These are phyloP conservation scores for Spodoptera frugiperda DNA, from an alignment of 1,140 invertebrate species.

Conservation along the genomic window DNA sequence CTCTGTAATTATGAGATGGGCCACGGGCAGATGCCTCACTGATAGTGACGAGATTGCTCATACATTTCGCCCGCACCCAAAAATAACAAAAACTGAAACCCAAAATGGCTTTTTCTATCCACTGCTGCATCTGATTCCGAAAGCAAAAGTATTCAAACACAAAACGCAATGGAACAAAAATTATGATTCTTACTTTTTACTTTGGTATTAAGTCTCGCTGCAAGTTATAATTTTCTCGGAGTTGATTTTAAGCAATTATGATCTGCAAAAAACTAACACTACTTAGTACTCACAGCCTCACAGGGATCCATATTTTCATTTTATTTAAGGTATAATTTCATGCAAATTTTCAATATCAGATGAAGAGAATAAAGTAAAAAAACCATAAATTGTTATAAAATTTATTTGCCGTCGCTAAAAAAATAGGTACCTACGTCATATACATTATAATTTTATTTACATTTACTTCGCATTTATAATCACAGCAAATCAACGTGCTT, in stretches of 20 bases:
- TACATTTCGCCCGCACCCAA: slow-evolving; percentile 61
- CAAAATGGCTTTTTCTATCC: neutral
- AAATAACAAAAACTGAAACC: neutral
- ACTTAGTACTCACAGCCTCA: neutral
- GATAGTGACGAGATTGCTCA: slow-evolving; percentile 73
- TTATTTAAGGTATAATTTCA: slow-evolving; percentile 11
- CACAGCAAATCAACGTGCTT: slow-evolving; percentile 15
- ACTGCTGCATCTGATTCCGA: neutral
- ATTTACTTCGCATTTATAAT: slow-evolving; percentile 22
- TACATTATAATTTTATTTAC: slow-evolving; percentile 43
- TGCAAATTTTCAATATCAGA: slow-evolving; percentile 19
- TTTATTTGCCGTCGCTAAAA: slow-evolving; percentile 65
- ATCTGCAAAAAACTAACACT: slow-evolving; percentile 58
- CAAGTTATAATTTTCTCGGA: slow-evolving; percentile 73
- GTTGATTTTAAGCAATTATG: slow-evolving; percentile 57
- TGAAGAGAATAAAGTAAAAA: slow-evolving; percentile 44
- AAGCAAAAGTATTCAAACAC: neutral
- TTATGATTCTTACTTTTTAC: neutral
- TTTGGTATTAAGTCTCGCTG: slow-evolving; percentile 48
- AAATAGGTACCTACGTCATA: slow-evolving; percentile 59
- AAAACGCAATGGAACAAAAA: slow-evolving; percentile 25
- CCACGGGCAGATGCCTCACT: slow-evolving; percentile 49
- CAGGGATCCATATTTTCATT: slow-evolving; percentile 30
- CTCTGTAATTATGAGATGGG: slow-evolving; percentile 59
- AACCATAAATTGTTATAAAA: slow-evolving; percentile 42